Evolutionary conservation across 2,888 invertebrate species (phyloP).

Genomic region (Drosophila nr. medialis): DNA sequence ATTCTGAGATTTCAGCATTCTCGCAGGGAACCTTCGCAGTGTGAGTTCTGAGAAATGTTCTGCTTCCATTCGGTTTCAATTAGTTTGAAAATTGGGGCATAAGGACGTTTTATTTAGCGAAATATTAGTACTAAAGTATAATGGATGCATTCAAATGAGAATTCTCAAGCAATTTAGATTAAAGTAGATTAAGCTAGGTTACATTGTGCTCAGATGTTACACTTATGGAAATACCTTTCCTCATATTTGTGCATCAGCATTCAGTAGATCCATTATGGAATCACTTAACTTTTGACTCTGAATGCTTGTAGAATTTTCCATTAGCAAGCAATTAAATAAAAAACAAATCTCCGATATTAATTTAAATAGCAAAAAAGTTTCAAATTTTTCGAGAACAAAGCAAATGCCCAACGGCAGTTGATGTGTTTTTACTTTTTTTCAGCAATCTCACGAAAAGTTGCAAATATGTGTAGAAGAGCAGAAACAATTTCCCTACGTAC

Average conservation of each 20-base stretch:
- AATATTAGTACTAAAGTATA: not conserved
- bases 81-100: not conserved
- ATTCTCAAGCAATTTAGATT: not conserved
- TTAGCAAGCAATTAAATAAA: not conserved
- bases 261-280: not conserved
- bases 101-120: not conserved
- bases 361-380: conserved; percentile 44
- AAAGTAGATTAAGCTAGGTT: not conserved
- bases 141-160: not conserved
- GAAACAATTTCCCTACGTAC: conserved; percentile 43
- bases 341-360: conserved; percentile 14
- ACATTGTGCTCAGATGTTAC: not conserved
- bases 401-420: conserved; percentile 14
- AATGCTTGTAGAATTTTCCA: not conserved
- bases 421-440: not conserved
- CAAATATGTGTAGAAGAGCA: conserved; percentile 23
- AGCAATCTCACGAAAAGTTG: conserved; percentile 12
- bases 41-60: not conserved
- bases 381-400: conserved; percentile 17
- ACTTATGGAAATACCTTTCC: not conserved
- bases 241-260: not conserved
- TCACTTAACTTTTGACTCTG: not conserved
- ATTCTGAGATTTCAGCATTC: conserved; percentile 1
- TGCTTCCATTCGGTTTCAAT: not conserved
- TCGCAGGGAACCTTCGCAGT: not conserved